phyloP scores from a whole-genome alignment of 37 sponge, comb jelly and placozoan genomes.

The Diacarnus erythraeanus region DNA sequence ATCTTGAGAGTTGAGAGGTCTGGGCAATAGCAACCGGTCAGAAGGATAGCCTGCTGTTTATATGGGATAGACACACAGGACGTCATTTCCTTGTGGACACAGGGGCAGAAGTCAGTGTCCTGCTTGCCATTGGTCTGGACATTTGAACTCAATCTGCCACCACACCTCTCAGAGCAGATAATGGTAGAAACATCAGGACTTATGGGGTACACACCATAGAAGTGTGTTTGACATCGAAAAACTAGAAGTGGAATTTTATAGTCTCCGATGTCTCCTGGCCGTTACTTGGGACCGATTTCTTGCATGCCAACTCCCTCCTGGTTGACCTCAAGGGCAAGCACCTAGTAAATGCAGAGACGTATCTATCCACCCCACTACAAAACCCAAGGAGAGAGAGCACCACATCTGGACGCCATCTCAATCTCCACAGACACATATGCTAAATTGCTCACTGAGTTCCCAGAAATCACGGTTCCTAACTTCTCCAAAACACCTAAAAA shows the following conservation, averaged over 20 bases:
- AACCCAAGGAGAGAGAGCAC: background rate
- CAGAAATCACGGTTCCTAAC: constrained; percentile 14
- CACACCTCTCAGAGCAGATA: constrained; percentile 25
- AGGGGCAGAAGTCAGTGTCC: constrained; percentile 49
- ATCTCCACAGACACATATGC: background rate
- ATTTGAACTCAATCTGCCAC: background rate
- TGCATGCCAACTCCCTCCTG: constrained; percentile 16
- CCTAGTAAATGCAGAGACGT: background rate
- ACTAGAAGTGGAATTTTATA: constrained; percentile 28
- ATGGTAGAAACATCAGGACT: constrained; percentile 26
- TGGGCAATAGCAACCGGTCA: no score
- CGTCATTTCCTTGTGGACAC: constrained; percentile 16
- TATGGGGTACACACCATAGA: background rate
- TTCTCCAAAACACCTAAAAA: constrained; percentile 6
- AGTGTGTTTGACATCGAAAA: background rate
- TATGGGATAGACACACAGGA: background rate
- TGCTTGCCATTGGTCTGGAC: constrained; percentile 23
- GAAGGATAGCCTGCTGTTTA: background rate
- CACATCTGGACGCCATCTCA: background rate
- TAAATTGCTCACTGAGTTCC: constrained; percentile 16
- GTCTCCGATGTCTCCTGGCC: constrained; percentile 45
- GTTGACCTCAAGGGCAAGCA: background rate
- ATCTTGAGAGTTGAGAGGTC: no score
- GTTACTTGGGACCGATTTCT: constrained; percentile 23
- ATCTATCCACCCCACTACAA: background rate